Evolutionary conservation across 2,797 vertebrate genomes (phyloP), one percentile per base, ranked within the genome.

Genomic region (Myotis planiceps): DNA sequence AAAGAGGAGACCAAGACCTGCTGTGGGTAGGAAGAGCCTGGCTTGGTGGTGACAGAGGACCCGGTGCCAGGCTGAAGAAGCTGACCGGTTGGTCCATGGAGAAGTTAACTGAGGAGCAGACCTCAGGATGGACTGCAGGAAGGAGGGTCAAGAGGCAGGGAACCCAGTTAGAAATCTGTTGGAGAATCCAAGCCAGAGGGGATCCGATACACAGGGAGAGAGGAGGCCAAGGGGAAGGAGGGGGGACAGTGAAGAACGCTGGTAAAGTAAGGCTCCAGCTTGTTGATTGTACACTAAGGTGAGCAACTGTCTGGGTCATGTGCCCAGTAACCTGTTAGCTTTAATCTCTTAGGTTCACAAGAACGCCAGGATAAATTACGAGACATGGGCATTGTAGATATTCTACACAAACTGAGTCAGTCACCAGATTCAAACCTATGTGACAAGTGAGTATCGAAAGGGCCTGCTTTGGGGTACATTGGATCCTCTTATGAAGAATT

Each of bases 331-430:
- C 81, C 72, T 49, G 51, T 39, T 25, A 75, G 78, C 55, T 95
- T 97, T 98, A 7, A 89, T 96, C 60, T 97, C 96, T 84, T 97
- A 99, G 99, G 99, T 97, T 99, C 99, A 97, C 99, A 99, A 98
- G 99, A 99, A 95, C 99, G 99, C 49, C 99, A 99, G 93, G 99
- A 99, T 98, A 99, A 99, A 97, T 99, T 99, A 95, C 99, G 99
- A 98, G 99, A 99, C 98, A 99, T 99, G 98, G 99, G 99, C 97
- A 99, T 99, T 69, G 99, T 99, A 95, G 99, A 99, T 98, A 99
- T 99, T 97, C 98, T 99, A 97, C 99, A 99, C 98, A 99, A 99
- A 98, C 98, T 99, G 97, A 99, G 99, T 97, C 99, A 99, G 98
- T 99, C 99, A 53, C 98, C 99, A 9, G 99, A 99, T 98, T 98